These are phyloP conservation scores for Clarias fuscus DNA, from an alignment of 2,797 vertebrate genomes.

Conservation along the genomic window DNA sequence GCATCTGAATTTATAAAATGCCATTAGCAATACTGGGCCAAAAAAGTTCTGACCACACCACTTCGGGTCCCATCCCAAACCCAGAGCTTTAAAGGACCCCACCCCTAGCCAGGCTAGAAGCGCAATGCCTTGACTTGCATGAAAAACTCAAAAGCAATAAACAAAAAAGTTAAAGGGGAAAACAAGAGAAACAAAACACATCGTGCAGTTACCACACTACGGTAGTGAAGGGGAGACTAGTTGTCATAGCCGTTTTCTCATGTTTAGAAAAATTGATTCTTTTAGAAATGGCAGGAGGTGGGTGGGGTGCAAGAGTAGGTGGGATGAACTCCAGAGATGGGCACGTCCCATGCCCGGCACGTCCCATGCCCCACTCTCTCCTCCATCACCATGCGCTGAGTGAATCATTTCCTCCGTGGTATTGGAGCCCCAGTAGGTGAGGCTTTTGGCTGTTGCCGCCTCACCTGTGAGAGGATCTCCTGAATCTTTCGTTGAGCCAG, in stretches of 20 bases:
- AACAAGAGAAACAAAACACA: slow-evolving; percentile 48
- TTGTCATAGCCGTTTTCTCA: slow-evolving; percentile 63
- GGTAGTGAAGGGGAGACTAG: slow-evolving; percentile 65
- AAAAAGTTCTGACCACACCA: slow-evolving; percentile 71
- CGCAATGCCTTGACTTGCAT: slow-evolving; percentile 83
- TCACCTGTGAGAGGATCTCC: slow-evolving; percentile 98
- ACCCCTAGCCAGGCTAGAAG: slow-evolving; percentile 77
- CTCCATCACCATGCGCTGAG: slow-evolving; percentile 69
- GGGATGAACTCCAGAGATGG: slow-evolving; percentile 75
- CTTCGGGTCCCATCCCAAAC: slow-evolving; percentile 68
- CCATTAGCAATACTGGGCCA: slow-evolving; percentile 87
- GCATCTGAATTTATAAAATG: slow-evolving; percentile 82
- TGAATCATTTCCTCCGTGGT: slow-evolving; percentile 87
- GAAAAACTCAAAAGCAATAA: slow-evolving; percentile 81
- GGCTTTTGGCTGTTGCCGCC: slow-evolving; percentile 88
- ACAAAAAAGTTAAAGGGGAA: slow-evolving; percentile 65
- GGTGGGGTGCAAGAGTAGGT: slow-evolving; percentile 80
- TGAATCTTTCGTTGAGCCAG: slow-evolving; percentile 99
- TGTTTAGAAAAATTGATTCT: slow-evolving; percentile 75
- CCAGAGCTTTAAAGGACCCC: slow-evolving; percentile 75
- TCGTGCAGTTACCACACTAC: slow-evolving; percentile 70
- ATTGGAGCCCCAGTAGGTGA: slow-evolving; percentile 81
- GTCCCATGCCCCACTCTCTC: slow-evolving; percentile 74
- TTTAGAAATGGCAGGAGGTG: slow-evolving; percentile 83
- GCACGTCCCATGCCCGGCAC: slow-evolving; percentile 66